Evolutionary conservation across 23 tunicate genomes (phyloP), one percentile per base, ranked within the genome.

Genomic region (Botrylloides violaceus): DNA sequence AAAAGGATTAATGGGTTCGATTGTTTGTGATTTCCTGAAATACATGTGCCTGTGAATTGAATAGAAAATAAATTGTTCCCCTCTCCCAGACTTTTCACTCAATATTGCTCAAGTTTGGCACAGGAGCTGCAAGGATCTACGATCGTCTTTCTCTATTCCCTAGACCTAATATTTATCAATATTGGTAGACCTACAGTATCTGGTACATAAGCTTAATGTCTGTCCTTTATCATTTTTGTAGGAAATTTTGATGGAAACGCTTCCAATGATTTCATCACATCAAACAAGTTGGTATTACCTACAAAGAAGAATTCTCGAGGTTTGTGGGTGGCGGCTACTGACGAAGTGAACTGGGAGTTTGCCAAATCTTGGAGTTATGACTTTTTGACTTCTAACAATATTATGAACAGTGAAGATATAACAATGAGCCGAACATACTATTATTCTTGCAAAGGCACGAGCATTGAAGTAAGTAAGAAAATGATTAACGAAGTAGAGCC

Each of bases 181-280:
- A n/a, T n/a, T n/a, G n/a, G n/a, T n/a, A n/a, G n/a, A n/a, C n/a
- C n/a, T n/a, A n/a, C n/a, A n/a, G n/a, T n/a, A n/a, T n/a, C n/a
- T n/a, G n/a, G n/a, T n/a, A n/a, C n/a, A n/a, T n/a, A n/a, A n/a
- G n/a, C n/a, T n/a, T n/a, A n/a, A n/a, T n/a, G n/a, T n/a, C n/a
- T n/a, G n/a, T n/a, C n/a, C n/a, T 26, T 28, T 1, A 1, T 12
- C 33, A 5, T 36, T 70, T 61, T 29, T 0, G 3, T 30, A 84
- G 95, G 95, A 47, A 87, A 87, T 53, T 87, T 70, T 71, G 95
- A 87, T 60, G 71, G 61, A 30, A 62, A 75, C 28, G 32, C 86
- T 27, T 36, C n/a, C 0, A 87, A 87, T 63, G 95, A 87, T 59
- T 87, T 87, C 64, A 37, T 70, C 12, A 87, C 95, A 15, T 72